These are phyloP conservation scores for Pseudoips prasinana DNA, from an alignment of 2,888 invertebrate genomes.

Conservation along the genomic window DNA sequence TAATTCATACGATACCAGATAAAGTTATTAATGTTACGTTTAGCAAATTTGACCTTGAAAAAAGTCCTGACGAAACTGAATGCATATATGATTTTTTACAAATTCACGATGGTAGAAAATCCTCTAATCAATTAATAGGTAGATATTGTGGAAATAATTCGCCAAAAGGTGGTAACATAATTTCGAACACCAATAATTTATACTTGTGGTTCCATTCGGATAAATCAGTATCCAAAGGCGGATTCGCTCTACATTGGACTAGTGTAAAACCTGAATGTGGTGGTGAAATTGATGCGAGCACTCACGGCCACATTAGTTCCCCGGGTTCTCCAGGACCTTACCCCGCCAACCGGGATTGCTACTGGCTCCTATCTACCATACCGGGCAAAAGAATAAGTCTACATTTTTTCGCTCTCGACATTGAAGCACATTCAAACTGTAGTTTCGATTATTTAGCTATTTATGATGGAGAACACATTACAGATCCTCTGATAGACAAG, in stretches of 20 bases:
- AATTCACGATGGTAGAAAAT: constrained; percentile 92
- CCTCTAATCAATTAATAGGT: constrained; percentile 87
- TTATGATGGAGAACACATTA: constrained; percentile 74
- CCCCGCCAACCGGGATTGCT: constrained; percentile 92
- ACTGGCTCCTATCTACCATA: constrained; percentile 87
- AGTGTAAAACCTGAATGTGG: constrained; percentile 89
- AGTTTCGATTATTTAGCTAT: constrained; percentile 88
- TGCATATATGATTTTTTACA: constrained; percentile 88
- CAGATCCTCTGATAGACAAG: constrained; percentile 80
- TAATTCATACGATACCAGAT: constrained; percentile 84
- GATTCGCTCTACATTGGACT: constrained; percentile 91
- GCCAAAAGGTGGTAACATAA: constrained; percentile 87
- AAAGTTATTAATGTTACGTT: constrained; percentile 92
- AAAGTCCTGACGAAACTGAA: constrained; percentile 58
- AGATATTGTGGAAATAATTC: constrained; percentile 89
- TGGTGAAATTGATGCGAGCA: constrained; percentile 80
- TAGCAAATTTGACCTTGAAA: constrained; percentile 88
- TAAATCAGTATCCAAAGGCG: constrained; percentile 82
- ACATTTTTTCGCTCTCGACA: constrained; percentile 89
- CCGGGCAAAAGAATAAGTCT: constrained; percentile 90
- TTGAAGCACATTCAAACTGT: constrained; percentile 89
- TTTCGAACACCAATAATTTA: constrained; percentile 88
- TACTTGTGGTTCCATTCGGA: constrained; percentile 93
- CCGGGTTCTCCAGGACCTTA: constrained; percentile 95
- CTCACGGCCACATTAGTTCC: constrained; percentile 89